Conservation (phyloP, 2,113 vertebrate species). For the Calonectris borealis region DNA sequence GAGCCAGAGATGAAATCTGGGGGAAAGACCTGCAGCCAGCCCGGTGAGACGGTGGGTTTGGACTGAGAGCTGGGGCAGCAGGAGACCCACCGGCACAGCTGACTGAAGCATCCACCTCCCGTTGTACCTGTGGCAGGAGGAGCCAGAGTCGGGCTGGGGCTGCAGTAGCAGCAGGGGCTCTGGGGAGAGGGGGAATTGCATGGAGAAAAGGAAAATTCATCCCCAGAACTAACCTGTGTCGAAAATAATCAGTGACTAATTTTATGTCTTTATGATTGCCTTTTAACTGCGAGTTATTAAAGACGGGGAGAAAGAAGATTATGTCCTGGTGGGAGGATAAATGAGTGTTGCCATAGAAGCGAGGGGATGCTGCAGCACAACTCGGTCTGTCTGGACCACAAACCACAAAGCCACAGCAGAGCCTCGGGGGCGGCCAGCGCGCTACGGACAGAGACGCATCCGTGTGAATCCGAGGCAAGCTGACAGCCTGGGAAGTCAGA, state of each 20-base stretch:
- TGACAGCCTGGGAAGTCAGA: background rate
- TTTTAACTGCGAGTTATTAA: background rate
- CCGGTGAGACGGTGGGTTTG: fast-evolving
- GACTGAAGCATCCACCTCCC: background rate
- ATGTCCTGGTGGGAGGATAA: constrained; percentile 5
- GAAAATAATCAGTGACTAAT: constrained; percentile 21
- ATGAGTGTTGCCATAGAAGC: background rate
- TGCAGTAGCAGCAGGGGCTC: background rate
- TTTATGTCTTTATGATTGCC: background rate
- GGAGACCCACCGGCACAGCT: background rate
- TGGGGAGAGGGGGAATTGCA: background rate
- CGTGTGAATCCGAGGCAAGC: fast-evolving
- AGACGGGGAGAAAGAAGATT: background rate
- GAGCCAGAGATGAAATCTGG: background rate
- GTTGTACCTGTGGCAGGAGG: background rate
- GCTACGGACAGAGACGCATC: fast-evolving
- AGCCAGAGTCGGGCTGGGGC: background rate
- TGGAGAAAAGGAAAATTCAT: background rate
- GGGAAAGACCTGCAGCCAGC: background rate
- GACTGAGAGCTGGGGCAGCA: background rate
- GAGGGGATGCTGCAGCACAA: background rate
- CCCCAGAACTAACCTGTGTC: background rate
- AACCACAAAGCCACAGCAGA: fast-evolving
- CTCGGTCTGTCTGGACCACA: background rate
- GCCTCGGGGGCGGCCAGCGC: fast-evolving